Conservation (phyloP, 2,113 vertebrate species). For the Nannobrachium achirus region DNA sequence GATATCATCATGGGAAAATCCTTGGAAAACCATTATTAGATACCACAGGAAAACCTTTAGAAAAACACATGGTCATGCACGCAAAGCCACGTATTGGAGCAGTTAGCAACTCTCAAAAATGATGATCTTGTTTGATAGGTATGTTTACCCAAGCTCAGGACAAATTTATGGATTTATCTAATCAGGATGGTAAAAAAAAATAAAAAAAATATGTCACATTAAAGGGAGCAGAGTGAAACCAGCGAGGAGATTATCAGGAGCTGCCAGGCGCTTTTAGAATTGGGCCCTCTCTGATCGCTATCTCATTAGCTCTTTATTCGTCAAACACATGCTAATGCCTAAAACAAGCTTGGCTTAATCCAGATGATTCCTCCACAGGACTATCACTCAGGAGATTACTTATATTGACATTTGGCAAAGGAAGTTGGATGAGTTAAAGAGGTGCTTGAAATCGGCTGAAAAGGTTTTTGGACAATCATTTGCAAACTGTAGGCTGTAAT, state of each 20-base stretch:
- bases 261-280: constrained; percentile 78
- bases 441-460: no score
- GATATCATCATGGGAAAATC: no score
- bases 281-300: constrained; percentile 74
- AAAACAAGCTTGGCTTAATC: constrained; percentile 69
- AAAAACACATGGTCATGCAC: no score
- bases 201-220: constrained; percentile 79
- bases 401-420: no score
- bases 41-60: no score
- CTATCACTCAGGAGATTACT: constrained; percentile 42
- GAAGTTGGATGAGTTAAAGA: no score
- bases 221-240: constrained; percentile 73
- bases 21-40: no score
- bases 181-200: constrained; percentile 73
- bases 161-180: constrained; percentile 82
- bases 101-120: no score
- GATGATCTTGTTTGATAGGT: constrained; percentile 73
- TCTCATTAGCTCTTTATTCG: constrained; percentile 77
- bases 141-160: constrained; percentile 79
- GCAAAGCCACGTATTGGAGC: no score
- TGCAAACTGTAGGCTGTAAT: no score
- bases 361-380: constrained; percentile 51
- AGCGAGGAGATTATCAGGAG: constrained; percentile 77
- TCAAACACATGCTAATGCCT: constrained; percentile 72
- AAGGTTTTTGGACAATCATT: not conserved